Evolutionary conservation across 2,113 vertebrate species (phyloP).

Genomic region (Herpetotheres cachinnans): DNA sequence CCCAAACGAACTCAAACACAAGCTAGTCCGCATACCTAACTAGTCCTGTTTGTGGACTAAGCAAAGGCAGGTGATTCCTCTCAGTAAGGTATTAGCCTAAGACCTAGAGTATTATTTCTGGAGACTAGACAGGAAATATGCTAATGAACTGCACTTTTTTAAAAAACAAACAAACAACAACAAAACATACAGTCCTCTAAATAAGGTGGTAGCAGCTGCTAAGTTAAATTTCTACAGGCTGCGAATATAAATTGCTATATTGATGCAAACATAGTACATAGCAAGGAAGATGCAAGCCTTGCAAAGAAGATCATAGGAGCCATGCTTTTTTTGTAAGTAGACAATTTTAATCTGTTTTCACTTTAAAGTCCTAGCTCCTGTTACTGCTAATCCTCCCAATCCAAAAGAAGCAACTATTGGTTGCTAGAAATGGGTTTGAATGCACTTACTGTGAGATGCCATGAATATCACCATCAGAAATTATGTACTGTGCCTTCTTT

Average conservation of each 20-base stretch:
- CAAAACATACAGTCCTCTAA: not conserved
- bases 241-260: not conserved
- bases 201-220: not conserved
- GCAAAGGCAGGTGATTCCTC: not conserved
- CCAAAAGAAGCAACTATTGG: not conserved
- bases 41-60: not conserved
- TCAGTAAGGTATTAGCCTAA: not conserved
- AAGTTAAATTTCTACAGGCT: not conserved
- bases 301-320: not conserved
- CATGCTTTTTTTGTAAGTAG: not conserved
- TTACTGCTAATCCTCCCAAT: not conserved
- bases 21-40: not conserved
- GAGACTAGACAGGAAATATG: not conserved
- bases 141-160: not conserved
- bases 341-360: not conserved
- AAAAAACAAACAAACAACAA: not conserved
- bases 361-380: not conserved
- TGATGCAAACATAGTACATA: not conserved
- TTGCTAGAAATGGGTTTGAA: not conserved
- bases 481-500: not conserved
- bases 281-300: not conserved
- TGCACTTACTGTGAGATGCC: constrained; percentile 3
- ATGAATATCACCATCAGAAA: constrained; percentile 25
- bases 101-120: not conserved
- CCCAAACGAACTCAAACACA: not conserved